Conservation (phyloP, 2,888 invertebrate genomes). For the Nomada ruficornis region DNA sequence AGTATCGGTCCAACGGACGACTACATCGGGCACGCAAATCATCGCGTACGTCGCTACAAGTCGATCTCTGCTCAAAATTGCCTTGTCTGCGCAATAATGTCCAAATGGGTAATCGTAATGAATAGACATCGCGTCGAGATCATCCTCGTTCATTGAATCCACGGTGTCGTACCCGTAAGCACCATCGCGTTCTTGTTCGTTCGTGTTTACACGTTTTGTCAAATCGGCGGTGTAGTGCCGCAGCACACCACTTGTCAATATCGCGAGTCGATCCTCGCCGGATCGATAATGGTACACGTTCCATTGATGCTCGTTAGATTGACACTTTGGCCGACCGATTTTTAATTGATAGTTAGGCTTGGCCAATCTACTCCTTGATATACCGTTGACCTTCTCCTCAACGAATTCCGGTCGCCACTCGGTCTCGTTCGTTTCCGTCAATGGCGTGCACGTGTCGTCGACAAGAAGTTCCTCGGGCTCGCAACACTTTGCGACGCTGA, state of each 20-base stretch:
- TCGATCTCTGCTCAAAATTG: constrained; percentile 84
- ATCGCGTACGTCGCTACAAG: constrained; percentile 89
- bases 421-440: constrained; percentile 84
- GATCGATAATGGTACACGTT: constrained; percentile 78
- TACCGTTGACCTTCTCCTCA: constrained; percentile 56
- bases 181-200: no score
- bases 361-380: constrained; percentile 28
- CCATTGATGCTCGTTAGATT: constrained; percentile 78
- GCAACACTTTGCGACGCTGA: constrained; percentile 92
- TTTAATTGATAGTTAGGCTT: constrained; percentile 75
- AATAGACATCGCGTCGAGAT: constrained; percentile 74
- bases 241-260: constrained; percentile 89
- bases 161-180: constrained; percentile 65
- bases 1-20: constrained; percentile 90
- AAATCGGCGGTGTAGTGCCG: constrained; percentile 88
- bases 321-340: constrained; percentile 79
- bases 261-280: constrained; percentile 79
- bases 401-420: constrained; percentile 79
- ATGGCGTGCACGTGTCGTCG: constrained; percentile 88
- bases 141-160: constrained; percentile 84
- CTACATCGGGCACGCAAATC: constrained; percentile 90
- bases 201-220: constrained; percentile 73
- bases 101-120: constrained; percentile 90
- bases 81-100: constrained; percentile 93
- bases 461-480: constrained; percentile 89